Evolutionary conservation across 1,140 invertebrate genomes (phyloP).

Genomic region (Pinna nobilis): DNA sequence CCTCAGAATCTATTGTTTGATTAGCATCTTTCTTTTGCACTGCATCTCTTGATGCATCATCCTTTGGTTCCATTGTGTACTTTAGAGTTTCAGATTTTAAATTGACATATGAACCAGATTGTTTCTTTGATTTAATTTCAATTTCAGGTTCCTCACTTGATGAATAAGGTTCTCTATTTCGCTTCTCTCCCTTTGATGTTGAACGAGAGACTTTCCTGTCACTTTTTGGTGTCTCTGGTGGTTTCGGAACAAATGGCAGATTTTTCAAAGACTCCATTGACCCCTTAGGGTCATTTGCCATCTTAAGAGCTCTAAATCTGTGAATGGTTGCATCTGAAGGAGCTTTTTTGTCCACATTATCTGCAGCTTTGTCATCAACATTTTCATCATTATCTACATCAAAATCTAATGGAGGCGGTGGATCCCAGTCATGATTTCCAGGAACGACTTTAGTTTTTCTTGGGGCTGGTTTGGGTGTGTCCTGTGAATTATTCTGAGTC

Average conservation of each 20-base stretch:
- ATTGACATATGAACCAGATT: slow-evolving; percentile 24
- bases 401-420: slow-evolving; percentile 22
- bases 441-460: slow-evolving; percentile 29
- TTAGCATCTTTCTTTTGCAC: slow-evolving; percentile 12
- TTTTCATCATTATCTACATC: slow-evolving; percentile 36
- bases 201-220: slow-evolving; percentile 18
- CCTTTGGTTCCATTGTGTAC: slow-evolving; percentile 24
- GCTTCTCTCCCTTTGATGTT: slow-evolving; percentile 58
- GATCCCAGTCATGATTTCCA: slow-evolving; percentile 4
- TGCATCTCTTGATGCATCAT: slow-evolving; percentile 32
- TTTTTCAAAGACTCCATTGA: slow-evolving; percentile 59
- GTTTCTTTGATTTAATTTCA: slow-evolving; percentile 52
- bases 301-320: slow-evolving; percentile 58
- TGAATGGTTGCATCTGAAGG: slow-evolving; percentile 57
- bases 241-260: slow-evolving; percentile 63
- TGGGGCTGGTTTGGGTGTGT: slow-evolving; percentile 40
- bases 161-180: slow-evolving; percentile 54
- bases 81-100: slow-evolving; percentile 30
- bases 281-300: slow-evolving; percentile 50
- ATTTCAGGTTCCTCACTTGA: slow-evolving; percentile 56
- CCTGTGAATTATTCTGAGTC: background rate
- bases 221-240: slow-evolving; percentile 60
- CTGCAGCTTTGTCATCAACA: slow-evolving; percentile 10
- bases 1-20: slow-evolving; percentile 42
- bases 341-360: slow-evolving; percentile 41